Evolutionary conservation across 2,888 invertebrate species (phyloP).

Genomic region (Nebria brevicollis): DNA sequence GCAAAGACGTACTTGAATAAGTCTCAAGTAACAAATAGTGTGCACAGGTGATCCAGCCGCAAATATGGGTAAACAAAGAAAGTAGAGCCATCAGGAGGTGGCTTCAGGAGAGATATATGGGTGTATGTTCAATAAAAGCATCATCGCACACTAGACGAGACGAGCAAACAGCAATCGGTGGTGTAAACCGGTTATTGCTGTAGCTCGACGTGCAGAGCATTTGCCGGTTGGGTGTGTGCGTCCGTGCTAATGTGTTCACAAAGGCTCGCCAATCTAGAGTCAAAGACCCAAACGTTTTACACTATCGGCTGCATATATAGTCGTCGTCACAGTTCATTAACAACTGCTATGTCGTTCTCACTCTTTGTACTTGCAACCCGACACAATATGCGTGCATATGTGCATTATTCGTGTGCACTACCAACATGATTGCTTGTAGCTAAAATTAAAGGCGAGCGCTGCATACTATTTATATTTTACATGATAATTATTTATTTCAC

Average conservation of each 20-base stretch:
- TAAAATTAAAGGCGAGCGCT: background rate
- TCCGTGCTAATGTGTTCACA: background rate
- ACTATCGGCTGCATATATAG: background rate
- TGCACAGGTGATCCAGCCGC: background rate
- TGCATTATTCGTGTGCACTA: background rate
- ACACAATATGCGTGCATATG: background rate
- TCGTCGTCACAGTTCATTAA: constrained; percentile 1
- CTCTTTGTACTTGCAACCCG: background rate
- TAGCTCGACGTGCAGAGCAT: too few species aligned
- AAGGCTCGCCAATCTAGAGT: background rate
- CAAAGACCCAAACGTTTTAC: background rate
- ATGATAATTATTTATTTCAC: background rate
- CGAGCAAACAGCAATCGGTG: background rate
- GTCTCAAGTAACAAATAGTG: background rate
- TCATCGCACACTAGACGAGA: background rate
- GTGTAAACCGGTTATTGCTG: background rate
- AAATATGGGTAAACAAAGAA: background rate
- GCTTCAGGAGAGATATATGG: background rate
- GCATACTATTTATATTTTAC: background rate
- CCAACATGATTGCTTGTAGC: background rate
- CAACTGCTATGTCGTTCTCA: background rate
- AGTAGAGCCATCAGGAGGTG: background rate
- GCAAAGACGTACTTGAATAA: background rate
- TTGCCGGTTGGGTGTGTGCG: background rate
- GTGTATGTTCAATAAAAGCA: background rate